phyloP scores from a whole-genome alignment of 2,113 vertebrate genomes.

The Camelus bactrianus region DNA sequence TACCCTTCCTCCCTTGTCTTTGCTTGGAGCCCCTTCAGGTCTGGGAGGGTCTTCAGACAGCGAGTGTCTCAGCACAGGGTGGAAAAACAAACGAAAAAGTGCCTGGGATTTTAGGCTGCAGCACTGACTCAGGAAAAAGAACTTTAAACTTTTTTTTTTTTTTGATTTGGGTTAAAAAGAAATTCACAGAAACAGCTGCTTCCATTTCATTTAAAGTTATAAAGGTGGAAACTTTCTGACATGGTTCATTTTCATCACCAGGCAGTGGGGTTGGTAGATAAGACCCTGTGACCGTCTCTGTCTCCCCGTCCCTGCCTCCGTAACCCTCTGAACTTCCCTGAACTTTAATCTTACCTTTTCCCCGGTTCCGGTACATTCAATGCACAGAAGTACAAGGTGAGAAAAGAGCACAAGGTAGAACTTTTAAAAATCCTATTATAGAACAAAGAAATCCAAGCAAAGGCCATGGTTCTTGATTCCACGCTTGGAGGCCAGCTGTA shows the following conservation, averaged over 20 bases:
- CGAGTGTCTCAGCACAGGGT: neutral
- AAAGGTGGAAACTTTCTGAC: neutral
- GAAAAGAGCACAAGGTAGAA: neutral
- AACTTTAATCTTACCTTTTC: neutral
- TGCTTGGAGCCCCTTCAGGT: neutral
- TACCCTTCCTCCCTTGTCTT: neutral
- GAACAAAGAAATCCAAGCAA: neutral
- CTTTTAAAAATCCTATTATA: neutral
- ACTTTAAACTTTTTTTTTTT: neutral
- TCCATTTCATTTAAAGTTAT: neutral
- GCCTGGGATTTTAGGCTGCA: neutral
- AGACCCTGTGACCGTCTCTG: neutral
- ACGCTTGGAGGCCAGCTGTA: accelerated
- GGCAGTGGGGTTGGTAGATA: too few relatives aligned
- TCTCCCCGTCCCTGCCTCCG: accelerated
- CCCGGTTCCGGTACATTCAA: neutral
- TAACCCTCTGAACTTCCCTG: neutral
- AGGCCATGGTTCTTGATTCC: neutral
- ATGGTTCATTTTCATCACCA: neutral
- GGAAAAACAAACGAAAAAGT: neutral
- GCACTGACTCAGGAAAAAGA: neutral
- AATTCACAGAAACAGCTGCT: neutral
- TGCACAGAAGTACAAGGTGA: neutral
- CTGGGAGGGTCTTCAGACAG: neutral
- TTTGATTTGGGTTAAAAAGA: neutral